These are phyloP conservation scores for Dipodomys ordii DNA, from an alignment of 2,113 vertebrate species.

Conservation along the genomic window DNA sequence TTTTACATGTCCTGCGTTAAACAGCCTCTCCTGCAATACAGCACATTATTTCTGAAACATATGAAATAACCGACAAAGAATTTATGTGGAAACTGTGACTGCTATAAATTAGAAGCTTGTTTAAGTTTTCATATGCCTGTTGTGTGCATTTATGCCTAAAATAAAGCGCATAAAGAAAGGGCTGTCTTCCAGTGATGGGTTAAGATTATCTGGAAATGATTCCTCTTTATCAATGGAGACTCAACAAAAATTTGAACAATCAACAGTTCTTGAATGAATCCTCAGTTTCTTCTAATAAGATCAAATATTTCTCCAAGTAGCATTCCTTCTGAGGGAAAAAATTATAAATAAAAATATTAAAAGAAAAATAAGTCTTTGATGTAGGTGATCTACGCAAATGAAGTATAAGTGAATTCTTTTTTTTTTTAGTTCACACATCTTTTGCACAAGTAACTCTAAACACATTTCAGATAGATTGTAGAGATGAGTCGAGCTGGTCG, in stretches of 20 bases:
- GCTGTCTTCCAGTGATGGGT: not conserved
- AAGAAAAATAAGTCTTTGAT: not conserved
- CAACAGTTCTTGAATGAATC: not conserved
- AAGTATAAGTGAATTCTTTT: not conserved
- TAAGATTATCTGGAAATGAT: not conserved
- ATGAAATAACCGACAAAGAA: conserved; percentile 71
- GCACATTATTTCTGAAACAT: conserved; percentile 41
- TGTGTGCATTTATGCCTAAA: conserved; percentile 47
- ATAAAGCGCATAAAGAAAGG: conserved; percentile 40
- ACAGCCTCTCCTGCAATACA: not conserved
- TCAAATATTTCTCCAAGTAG: not conserved
- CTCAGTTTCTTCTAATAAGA: not conserved
- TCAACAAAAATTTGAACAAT: not conserved
- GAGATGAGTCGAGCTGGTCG: conserved; percentile 85
- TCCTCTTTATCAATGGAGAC: not conserved
- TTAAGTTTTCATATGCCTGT: conserved; percentile 20
- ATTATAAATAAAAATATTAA: not conserved
- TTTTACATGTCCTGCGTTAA: conserved; percentile 28
- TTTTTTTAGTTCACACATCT: not conserved
- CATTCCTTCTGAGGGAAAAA: not conserved
- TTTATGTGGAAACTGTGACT: conserved; percentile 69
- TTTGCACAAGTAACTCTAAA: not conserved
- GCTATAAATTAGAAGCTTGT: conserved; percentile 60
- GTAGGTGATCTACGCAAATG: not conserved
- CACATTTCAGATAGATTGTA: conserved; percentile 72